These are phyloP conservation scores for Rotaria magnacalcarata DNA, from an alignment of 2,888 invertebrate genomes.

Conservation along the genomic window DNA sequence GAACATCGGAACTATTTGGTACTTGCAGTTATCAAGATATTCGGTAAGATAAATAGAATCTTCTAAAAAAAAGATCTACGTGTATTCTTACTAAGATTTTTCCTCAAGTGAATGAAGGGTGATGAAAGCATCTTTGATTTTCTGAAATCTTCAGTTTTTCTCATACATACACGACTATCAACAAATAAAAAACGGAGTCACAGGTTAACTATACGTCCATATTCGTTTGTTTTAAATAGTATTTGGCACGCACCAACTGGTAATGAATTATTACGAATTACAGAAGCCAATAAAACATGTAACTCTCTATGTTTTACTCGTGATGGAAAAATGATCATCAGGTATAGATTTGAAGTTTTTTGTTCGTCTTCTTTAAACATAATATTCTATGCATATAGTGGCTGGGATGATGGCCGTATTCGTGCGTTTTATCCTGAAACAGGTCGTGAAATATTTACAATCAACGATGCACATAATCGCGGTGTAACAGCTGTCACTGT, in stretches of 20 bases:
- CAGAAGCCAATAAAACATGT: constrained; percentile 80
- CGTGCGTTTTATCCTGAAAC: constrained; percentile 63
- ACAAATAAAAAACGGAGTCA: too few relatives aligned
- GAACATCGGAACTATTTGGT: constrained; percentile 77
- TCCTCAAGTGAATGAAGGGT: too few relatives aligned
- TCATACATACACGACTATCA: too few relatives aligned
- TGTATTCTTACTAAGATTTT: too few relatives aligned
- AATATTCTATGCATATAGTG: neutral
- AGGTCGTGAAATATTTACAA: constrained; percentile 74
- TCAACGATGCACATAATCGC: constrained; percentile 81
- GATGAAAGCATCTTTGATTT: too few relatives aligned
- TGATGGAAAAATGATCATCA: constrained; percentile 75
- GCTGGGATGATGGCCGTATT: constrained; percentile 61
- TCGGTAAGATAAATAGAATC: constrained; percentile 57
- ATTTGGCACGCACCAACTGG: constrained; percentile 64
- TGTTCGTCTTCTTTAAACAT: too few relatives aligned
- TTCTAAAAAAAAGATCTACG: too few relatives aligned
- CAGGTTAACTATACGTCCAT: too few relatives aligned
- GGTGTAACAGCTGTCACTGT: constrained; percentile 77
- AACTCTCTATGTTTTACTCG: constrained; percentile 72
- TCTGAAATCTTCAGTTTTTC: too few relatives aligned
- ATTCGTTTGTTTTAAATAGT: constrained; percentile 66
- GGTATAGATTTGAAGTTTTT: neutral
- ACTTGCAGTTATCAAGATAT: constrained; percentile 79
- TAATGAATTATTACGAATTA: constrained; percentile 75